Conservation (phyloP, 2,113 vertebrate species). For the Carollia perspicillata region DNA sequence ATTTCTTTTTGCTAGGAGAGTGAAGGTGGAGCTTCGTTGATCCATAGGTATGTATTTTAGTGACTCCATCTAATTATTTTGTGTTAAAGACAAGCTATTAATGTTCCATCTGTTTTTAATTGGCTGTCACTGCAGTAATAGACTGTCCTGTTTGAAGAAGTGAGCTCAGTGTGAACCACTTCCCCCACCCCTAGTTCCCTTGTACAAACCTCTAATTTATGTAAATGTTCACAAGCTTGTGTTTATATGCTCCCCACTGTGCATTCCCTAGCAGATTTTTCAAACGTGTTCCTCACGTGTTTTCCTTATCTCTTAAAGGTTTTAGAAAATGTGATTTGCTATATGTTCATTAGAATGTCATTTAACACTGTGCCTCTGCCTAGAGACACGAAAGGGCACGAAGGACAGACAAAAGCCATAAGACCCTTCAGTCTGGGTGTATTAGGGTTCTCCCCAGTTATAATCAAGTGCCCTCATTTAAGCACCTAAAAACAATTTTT, state of each 20-base stretch:
- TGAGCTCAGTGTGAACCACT: background rate
- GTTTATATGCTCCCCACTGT: background rate
- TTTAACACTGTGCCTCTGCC: background rate
- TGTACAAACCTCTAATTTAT: conserved; percentile 39
- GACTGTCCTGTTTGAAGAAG: background rate
- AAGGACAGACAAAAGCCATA: background rate
- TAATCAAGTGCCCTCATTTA: background rate
- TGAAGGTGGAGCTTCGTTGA: background rate
- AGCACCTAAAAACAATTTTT: background rate
- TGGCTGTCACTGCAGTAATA: background rate
- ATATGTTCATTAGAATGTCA: background rate
- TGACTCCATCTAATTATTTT: conserved; percentile 34
- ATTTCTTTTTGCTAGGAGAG: background rate
- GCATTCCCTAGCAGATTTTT: conserved; percentile 11
- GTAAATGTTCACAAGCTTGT: background rate
- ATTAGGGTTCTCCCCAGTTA: background rate
- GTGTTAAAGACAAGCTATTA: conserved; percentile 20
- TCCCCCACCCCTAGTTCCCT: background rate
- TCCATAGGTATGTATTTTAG: background rate
- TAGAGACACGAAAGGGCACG: background rate
- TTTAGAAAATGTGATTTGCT: conserved; percentile 22
- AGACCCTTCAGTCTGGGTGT: background rate
- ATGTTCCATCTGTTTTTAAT: conserved; percentile 32
- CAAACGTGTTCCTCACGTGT: background rate
- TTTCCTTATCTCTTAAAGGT: background rate